A percentile compares a stretch with the other conserved stretches of the same genome.
Evolutionary conservation across 2,888 invertebrate genomes (phyloP).

Genomic region (Pycnomerus fuliginosus): DNA sequence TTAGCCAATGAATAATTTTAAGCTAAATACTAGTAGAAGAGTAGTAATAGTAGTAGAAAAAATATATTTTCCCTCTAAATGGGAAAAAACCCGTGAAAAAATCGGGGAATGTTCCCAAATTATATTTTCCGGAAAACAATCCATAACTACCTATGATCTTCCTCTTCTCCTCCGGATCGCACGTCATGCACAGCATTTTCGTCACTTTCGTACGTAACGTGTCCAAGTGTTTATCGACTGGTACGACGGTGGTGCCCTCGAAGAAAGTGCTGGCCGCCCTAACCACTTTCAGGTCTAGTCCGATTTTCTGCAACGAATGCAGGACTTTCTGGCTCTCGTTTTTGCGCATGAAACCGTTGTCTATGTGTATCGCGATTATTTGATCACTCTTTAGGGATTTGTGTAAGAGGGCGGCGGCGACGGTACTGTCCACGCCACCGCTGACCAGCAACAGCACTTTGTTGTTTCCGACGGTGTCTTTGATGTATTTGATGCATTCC

Average conservation of each 20-base stretch:
- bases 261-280: constrained; percentile 72
- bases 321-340: constrained; percentile 77
- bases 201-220: constrained; percentile 63
- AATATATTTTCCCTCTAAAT: no score
- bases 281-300: constrained; percentile 60
- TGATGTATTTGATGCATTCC: constrained; percentile 90
- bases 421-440: constrained; percentile 99
- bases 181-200: constrained; percentile 79
- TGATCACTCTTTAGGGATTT: constrained; percentile 87
- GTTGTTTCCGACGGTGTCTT: constrained; percentile 82
- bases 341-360: constrained; percentile 99
- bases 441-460: constrained; percentile 90
- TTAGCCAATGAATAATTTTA: no score
- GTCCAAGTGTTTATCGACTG: constrained; percentile 39
- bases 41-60: no score
- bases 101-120: no score
- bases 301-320: constrained; percentile 40
- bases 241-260: constrained; percentile 55
- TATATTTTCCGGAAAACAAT: no score
- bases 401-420: constrained; percentile 93
- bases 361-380: constrained; percentile 95
- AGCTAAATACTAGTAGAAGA: no score
- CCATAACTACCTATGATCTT: no score
- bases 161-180: constrained; percentile 96
- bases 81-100: no score